Evolutionary conservation across 2,888 invertebrate genomes (phyloP).

Genomic region (Coenonympha glycerion): DNA sequence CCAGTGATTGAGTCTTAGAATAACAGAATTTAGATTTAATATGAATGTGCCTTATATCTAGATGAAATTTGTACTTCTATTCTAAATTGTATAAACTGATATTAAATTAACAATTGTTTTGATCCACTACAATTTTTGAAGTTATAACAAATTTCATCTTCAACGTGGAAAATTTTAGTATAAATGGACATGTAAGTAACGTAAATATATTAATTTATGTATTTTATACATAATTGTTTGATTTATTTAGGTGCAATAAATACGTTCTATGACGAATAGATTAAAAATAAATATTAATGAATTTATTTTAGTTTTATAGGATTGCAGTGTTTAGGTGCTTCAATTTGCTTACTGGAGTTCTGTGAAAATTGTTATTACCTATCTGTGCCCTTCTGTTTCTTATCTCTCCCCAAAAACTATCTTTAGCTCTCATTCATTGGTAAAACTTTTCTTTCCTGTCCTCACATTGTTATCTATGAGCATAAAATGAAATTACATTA

Average conservation of each 20-base stretch:
- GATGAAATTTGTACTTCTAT: conserved; percentile 22
- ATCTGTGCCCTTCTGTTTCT: conserved; percentile 31
- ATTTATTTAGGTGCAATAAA: conserved; percentile 1
- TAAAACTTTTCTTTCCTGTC: background rate
- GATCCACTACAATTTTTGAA: background rate
- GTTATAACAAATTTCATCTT: conserved; percentile 21
- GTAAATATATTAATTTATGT: background rate
- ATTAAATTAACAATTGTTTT: background rate
- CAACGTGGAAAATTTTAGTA: conserved; percentile 3
- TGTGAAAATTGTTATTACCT: conserved; percentile 35
- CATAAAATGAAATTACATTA: conserved; percentile 6
- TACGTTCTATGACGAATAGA: conserved; percentile 5
- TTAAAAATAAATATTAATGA: background rate
- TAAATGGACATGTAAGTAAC: background rate
- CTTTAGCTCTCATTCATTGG: background rate
- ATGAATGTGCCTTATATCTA: conserved; percentile 11
- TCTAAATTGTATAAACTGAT: background rate
- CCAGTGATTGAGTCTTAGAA: conserved; percentile 28
- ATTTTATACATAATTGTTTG: background rate
- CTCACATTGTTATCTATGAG: background rate
- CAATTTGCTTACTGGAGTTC: conserved; percentile 36
- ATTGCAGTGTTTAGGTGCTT: conserved; percentile 22
- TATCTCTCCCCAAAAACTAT: conserved; percentile 16
- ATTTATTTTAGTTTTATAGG: conserved; percentile 18
- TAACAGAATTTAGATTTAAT: conserved; percentile 16